phyloP scores from a whole-genome alignment of 2,113 vertebrate genomes.

The Desmodus rotundus region DNA sequence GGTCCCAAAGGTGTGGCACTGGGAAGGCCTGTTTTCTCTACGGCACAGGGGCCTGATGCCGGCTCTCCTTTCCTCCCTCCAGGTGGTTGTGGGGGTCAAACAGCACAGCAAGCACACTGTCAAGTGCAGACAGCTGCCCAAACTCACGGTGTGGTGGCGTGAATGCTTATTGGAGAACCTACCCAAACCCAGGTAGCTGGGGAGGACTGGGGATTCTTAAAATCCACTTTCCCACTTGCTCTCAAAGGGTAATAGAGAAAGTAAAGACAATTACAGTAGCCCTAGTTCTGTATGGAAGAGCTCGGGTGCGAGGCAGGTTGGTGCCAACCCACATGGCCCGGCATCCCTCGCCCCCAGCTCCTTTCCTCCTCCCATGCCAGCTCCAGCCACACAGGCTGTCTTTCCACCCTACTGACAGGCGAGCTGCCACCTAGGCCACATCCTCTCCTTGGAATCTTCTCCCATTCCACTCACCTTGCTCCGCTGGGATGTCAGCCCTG shows the following conservation, averaged over 20 bases:
- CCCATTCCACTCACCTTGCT: not conserved
- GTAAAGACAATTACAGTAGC: not conserved
- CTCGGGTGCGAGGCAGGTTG: not conserved
- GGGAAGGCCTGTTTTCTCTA: not conserved
- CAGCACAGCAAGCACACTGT: not conserved
- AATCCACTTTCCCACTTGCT: not conserved
- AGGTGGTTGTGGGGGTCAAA: not conserved
- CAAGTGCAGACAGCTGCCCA: not conserved
- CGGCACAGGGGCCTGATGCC: not conserved
- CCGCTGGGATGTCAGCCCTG: not conserved
- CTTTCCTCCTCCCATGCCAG: too few species aligned
- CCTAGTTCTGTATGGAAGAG: not conserved
- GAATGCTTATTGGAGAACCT: not conserved
- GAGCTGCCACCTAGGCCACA: not conserved
- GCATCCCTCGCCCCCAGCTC: accelerated
- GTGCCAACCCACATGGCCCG: accelerated
- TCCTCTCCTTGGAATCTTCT: not conserved
- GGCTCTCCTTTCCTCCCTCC: not conserved
- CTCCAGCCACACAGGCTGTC: accelerated
- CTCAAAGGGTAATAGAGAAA: not conserved
- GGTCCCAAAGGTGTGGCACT: accelerated
- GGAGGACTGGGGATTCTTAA: too few species aligned
- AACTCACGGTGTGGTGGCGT: accelerated
- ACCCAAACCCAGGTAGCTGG: not conserved
- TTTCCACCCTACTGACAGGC: not conserved